Base-by-base conservation (phyloP, 2,113 vertebrate genomes). In the Pagrus major region DNA sequence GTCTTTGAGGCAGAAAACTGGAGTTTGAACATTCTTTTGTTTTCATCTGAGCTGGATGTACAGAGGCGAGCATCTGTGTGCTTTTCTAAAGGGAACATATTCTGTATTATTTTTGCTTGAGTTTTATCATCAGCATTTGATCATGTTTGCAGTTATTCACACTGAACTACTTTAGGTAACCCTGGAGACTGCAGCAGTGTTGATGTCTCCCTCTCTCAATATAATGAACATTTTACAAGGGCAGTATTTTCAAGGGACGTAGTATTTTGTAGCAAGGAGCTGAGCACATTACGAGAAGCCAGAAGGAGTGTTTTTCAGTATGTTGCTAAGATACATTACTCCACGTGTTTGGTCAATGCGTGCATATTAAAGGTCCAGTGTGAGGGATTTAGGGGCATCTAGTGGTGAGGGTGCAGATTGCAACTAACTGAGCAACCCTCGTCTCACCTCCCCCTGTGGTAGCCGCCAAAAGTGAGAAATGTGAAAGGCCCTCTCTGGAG, bases 81-180 rank as follows among this genome's bases (percentile, higher is more conserved):
- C 70, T 75, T 54, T 52, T 66, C 35, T 33, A 81, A 86, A 86
- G 81, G 87, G 77, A 88, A 78, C 16, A 10, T 66, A 42, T 51
- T 61, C 2, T 51, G 51, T 49, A 4, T 51, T 27, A 59, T 21
- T 49, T 7, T 63, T 51, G 23, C 70, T 56, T 20, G 1, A 3
- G 9, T 35, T 27, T 56, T 41, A 31, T 51, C 39, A n/a, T 71
- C 29, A 21, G 4, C 7, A 25, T 63, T 47, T 25, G 5, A 71
- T 78, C 65, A 8, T 14, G 54, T 68, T 73, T 41, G 63, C 37
- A 71, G 70, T 35, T 66, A 16, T 42, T 52, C n/a, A 44, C 58
- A 55, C 41, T 76, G 73, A 71, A 51, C 44, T 59, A 27, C 31
- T 59, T 41, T 4, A 3, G 18, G 65, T 71, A 60, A 71, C 67